Evolutionary conservation across 2,888 invertebrate genomes (phyloP).

Genomic region (Ditula angustiorana): DNA sequence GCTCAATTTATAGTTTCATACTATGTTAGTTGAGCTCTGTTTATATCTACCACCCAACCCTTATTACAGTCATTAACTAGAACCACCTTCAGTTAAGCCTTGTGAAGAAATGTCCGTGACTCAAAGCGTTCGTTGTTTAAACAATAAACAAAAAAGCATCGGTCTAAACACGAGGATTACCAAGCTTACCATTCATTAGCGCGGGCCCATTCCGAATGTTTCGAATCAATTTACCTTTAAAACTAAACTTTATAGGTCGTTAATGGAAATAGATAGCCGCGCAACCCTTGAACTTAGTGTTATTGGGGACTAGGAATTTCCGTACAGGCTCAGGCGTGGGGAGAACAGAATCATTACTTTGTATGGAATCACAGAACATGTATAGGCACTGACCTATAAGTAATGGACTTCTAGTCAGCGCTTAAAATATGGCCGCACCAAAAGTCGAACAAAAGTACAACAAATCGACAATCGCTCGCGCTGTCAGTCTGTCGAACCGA

Average conservation of each 20-base stretch:
- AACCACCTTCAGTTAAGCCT: too few relatives aligned
- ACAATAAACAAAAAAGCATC: neutral
- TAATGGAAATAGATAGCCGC: slow-evolving; percentile 57
- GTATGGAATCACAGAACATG: neutral
- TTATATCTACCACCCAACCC: too few relatives aligned
- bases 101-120: too few relatives aligned
- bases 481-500: too few relatives aligned
- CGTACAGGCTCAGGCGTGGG: slow-evolving; percentile 26
- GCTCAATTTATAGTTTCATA: too few relatives aligned
- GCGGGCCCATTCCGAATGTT: slow-evolving; percentile 52
- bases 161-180: slow-evolving; percentile 13
- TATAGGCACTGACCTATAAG: neutral
- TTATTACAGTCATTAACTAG: too few relatives aligned
- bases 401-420: too few relatives aligned
- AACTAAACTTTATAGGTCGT: slow-evolving; percentile 46
- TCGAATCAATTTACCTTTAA: slow-evolving; percentile 54
- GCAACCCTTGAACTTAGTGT: slow-evolving; percentile 57
- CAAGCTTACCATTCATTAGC: slow-evolving; percentile 26
- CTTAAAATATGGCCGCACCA: too few relatives aligned
- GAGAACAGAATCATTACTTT: slow-evolving; percentile 1
- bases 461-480: too few relatives aligned
- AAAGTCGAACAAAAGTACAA: too few relatives aligned
- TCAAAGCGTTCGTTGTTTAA: neutral
- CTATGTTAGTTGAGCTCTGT: too few relatives aligned
- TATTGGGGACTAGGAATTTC: slow-evolving; percentile 45